Base-by-base conservation (phyloP, 2,888 invertebrate species). In the Macaria notata region DNA sequence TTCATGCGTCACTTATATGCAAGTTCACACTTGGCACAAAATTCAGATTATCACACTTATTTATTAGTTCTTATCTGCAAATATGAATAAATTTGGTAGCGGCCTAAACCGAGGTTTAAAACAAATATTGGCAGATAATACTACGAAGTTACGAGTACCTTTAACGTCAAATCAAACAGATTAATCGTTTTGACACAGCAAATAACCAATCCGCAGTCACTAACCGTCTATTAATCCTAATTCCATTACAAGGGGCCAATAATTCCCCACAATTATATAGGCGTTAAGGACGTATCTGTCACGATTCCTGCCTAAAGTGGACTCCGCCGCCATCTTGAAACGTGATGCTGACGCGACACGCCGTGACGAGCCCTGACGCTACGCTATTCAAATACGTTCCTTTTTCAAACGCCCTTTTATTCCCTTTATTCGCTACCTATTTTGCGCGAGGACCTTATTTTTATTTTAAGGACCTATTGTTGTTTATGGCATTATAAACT, bases 241-340 rank as follows among this genome's bases (percentile, higher is more conserved):
- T 49, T 49, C 44, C 49, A 49, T 55, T 49, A 49, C 56, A 56
- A 53, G 48, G 31, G 52, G 50, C 55, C 56, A 45, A 62, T 57
- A 56, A 43, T 52, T 49, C 36, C 49, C 48, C 49, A 56, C 44
- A 59, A 59, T 64, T 61, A 66, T 55, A 56, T 54, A 57, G 48
- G 44, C 55, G 57, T 64, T 60, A 56, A 51, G 69, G 73, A 69
- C 70, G 67, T 67, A 74, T 64, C 74, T 78, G 83, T 83, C 86
- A 83, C 84, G 81, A 84, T 81, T 83, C 78, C 78, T 81, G 76
- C 77, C 73, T 71, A 82, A 84, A 86, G 83, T 81, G 81, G 76
- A 75, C 73, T 78, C 75, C 71, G 62, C 68, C 74, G 86, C 88
- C 87, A 88, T 89, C 86, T 89, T 87, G 84, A 74, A 84, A 85